Percentiles rank a stretch among this genome's conserved stretches.
phyloP scores from a whole-genome alignment of 1,140 invertebrate genomes.

The roundworm (Caenorhabditis elegans) region DNA sequence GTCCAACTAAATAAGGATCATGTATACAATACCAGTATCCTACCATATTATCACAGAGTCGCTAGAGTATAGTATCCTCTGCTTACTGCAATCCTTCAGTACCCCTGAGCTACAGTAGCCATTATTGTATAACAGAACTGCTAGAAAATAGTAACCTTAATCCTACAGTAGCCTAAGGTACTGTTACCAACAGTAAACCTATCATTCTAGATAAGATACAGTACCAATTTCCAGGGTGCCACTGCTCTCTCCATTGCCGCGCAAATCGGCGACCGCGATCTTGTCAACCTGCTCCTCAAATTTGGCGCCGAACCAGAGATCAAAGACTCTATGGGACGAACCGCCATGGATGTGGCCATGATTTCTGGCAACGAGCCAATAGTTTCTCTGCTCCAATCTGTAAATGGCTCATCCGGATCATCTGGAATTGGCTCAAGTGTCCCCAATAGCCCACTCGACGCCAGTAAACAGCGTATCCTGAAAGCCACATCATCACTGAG shows the following conservation, averaged over 20 bases:
- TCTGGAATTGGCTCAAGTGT: neutral
- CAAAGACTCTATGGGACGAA: conserved; percentile 41
- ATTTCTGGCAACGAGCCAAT: conserved; percentile 44
- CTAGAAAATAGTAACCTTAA: no score
- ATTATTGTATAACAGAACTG: no score
- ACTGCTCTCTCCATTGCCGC: conserved; percentile 45
- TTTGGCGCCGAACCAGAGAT: conserved; percentile 48
- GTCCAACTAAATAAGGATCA: no score
- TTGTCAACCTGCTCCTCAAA: conserved; percentile 43
- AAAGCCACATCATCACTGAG: neutral
- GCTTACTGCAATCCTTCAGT: no score
- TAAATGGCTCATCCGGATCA: conserved; percentile 10
- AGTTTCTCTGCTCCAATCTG: conserved; percentile 5
- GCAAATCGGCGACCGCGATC: conserved; percentile 46
- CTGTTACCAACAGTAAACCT: no score
- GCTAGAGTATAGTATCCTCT: no score
- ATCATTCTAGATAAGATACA: no score
- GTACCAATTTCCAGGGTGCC: conserved; percentile 48
- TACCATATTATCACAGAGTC: no score
- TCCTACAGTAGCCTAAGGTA: no score
- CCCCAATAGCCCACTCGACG: conserved; percentile 2
- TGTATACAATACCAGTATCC: no score
- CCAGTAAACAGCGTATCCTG: neutral
- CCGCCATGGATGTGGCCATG: conserved; percentile 41
- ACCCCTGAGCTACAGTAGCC: no score